Base-by-base conservation (phyloP, 2,797 vertebrate species). In the Ctenochaetus hawaiiensis region DNA sequence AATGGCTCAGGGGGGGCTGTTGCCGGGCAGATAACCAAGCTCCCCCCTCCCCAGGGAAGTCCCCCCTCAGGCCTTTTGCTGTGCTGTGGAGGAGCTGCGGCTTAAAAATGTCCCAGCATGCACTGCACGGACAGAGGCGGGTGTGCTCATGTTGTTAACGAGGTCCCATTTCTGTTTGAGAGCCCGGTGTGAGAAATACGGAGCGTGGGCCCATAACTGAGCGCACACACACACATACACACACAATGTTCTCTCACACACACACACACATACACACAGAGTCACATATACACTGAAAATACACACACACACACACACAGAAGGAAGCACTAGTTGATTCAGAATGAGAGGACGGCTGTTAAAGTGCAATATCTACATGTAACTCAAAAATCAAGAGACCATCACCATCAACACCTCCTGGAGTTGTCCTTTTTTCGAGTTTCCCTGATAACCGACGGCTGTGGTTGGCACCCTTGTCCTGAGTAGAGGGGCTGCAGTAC, bases 331-430 rank as follows among this genome's bases (percentile, higher is more conserved):
- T 93, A 91, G 88, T 93, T 90, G 91, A 94, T 93, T 93, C 82
- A 87, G 81, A 91, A 92, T 85, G 89, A 93, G 83, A 93, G 83
- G 87, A 92, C 80, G 49, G 85, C 91, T 90, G 83, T 95, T 95
- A 95, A 95, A 95, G 94, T 95, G 94, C 94, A 94, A 91, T 93
- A 94, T 94, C 89, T 93, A 93, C 93, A 94, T 91, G 87, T 83
- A 87, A 90, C 80, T 90, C 88, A 87, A 85, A 39, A 86, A 91
- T 80, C 78, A 80, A 85, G 76, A 89, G 54, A 82, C 77, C 82
- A 69, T 79, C 86, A 77, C 80, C 78, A 70, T 61, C 62, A 56
- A 80, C 83, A 77, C 87, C 80, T 83, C 76, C 74, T 78, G 83
- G 82, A 90, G 80, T 75, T 81, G 80, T 87, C 78, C 87, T 78